Evolutionary conservation across 2,797 vertebrate genomes (phyloP).

Genomic region (Sebastes taczanowskii): DNA sequence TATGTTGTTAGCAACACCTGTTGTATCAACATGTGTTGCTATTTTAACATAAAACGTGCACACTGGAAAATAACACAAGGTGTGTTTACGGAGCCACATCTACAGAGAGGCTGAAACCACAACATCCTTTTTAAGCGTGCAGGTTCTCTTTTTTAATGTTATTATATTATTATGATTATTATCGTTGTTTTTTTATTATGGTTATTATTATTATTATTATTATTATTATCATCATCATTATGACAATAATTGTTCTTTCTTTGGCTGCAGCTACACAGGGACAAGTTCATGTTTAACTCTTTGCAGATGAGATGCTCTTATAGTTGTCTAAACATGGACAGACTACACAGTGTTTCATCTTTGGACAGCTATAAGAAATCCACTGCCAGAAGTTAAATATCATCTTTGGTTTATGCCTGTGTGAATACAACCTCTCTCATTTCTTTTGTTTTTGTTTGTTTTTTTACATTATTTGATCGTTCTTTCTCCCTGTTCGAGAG

Average conservation of each 20-base stretch:
- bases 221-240: conserved; percentile 65
- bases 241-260: conserved; percentile 61
- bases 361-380: conserved; percentile 15
- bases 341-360: background rate
- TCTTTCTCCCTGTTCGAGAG: conserved; percentile 90
- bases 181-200: conserved; percentile 61
- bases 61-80: conserved; percentile 40
- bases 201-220: conserved; percentile 43
- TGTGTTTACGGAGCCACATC: conserved; percentile 25
- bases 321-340: conserved; percentile 25
- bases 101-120: conserved; percentile 40
- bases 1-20: conserved; percentile 53
- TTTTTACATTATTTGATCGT: conserved; percentile 76
- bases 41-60: conserved; percentile 28
- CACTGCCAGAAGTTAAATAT: conserved; percentile 51
- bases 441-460: conserved; percentile 61
- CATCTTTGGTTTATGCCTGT: conserved; percentile 33
- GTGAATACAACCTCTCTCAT: conserved; percentile 71
- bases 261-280: conserved; percentile 71
- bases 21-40: conserved; percentile 69
- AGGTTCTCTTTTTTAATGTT: conserved; percentile 87
- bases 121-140: conserved; percentile 67
- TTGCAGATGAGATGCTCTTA: conserved; percentile 34
- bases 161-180: conserved; percentile 77
- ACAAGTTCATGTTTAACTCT: conserved; percentile 52